Evolutionary conservation across 2,797 vertebrate genomes (phyloP), one percentile per base, ranked within the genome.

Genomic region (Crenichthys baileyi): DNA sequence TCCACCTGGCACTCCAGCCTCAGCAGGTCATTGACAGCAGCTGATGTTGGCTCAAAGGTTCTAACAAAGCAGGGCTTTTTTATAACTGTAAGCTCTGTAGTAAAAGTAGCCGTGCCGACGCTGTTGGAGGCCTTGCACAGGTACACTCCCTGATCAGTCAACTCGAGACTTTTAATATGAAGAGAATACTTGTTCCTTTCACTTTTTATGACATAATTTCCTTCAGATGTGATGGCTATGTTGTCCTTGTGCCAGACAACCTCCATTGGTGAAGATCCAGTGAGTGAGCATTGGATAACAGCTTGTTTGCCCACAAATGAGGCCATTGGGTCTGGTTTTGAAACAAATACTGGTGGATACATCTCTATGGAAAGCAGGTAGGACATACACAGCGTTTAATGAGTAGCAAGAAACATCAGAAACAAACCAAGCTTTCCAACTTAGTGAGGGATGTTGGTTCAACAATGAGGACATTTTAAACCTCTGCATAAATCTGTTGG

Each of bases 111-210:
- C 12, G 97, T 96, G 88, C 98, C 97, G 70, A 99, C 97, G 74
- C 95, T 96, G 94, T 99, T 99, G 80, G 98, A 98, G 86, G 97
- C 98, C 94, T 99, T 99, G 92, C 98, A 99, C 86, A 97, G 96
- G 86, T 99, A 99, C 78, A 93, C 79, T 8, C 98, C 98, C 92
- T 97, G 96, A 88, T 99, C 96, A 82, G 87, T 91, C 83, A 93
- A 72, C 15, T 96, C 95, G 90, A 99, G 96, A 88, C 90, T 94
- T 70, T 89, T 93, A 92, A 99, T 97, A 87, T 97, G 96, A 96
- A 99, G 95, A 83, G 92, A 88, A 89, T 98, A 96, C 76, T 97
- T 98, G 92, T 97, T 98, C 90, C 97, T 97, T 87, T 95, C 94
- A 85, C 95, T 93, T 84, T 95, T 96, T 79, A 97, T 96, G 87